These are phyloP conservation scores for Fundulus diaphanus DNA, from an alignment of 2,797 vertebrate species.

Conservation along the genomic window DNA sequence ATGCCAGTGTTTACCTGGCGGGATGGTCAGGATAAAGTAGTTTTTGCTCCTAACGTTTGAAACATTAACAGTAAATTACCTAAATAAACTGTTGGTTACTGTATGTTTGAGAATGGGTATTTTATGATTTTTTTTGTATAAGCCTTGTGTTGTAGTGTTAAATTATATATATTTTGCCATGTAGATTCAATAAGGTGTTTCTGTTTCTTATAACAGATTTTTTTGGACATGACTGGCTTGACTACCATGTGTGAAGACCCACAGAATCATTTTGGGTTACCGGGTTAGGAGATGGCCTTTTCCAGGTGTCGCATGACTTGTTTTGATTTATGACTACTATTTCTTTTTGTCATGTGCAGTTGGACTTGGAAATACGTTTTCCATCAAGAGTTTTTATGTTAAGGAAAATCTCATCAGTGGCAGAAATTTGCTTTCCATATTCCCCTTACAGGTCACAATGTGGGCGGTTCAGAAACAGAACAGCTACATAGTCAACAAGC, in stretches of 20 bases:
- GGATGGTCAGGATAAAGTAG: neutral
- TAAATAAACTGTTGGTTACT: neutral
- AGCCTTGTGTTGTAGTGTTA: neutral
- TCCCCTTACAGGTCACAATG: neutral
- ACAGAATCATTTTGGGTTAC: too few relatives aligned
- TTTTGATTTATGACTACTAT: neutral
- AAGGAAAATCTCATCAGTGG: neutral
- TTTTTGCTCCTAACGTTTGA: neutral
- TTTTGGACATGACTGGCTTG: neutral
- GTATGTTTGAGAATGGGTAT: neutral
- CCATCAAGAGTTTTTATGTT: neutral
- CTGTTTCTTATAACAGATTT: neutral
- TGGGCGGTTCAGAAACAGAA: neutral
- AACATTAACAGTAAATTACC: neutral
- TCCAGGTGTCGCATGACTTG: neutral
- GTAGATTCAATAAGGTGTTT: neutral
- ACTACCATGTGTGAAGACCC: neutral
- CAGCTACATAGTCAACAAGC: neutral
- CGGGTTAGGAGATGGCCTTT: neutral
- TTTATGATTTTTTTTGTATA: too few relatives aligned
- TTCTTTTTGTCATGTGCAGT: neutral
- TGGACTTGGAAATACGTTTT: neutral
- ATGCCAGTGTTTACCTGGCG: conserved; percentile 7
- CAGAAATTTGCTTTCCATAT: neutral
- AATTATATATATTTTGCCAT: neutral